Evolutionary conservation across 2,888 invertebrate genomes (phyloP).

Genomic region (Caenorhabditis uteleia): DNA sequence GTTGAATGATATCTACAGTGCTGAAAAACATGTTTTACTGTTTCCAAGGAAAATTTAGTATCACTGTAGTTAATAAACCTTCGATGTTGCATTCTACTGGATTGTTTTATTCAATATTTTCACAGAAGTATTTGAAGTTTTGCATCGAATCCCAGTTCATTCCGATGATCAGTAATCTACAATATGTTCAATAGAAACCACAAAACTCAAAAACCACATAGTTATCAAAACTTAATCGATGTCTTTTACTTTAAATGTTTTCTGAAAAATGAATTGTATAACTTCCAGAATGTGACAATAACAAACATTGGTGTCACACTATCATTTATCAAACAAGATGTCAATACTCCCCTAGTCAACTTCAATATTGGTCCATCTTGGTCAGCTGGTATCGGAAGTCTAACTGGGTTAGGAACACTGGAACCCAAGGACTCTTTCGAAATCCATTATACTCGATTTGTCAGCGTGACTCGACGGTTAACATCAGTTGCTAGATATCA

Average conservation of each 20-base stretch:
- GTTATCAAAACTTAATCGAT: neutral
- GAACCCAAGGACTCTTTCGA: conserved; percentile 16
- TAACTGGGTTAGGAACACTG: conserved; percentile 25
- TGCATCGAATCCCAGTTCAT: no score
- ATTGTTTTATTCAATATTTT: no score
- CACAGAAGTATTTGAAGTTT: no score
- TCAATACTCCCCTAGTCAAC: conserved; percentile 9
- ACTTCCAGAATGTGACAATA: conserved; percentile 19
- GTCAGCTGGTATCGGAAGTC: conserved; percentile 24
- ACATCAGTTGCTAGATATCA: conserved; percentile 33
- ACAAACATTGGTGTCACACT: conserved; percentile 23
- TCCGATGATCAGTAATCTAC: no score
- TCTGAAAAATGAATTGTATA: conserved; percentile 2
- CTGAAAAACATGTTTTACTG: no score
- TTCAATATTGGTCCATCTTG: conserved; percentile 29
- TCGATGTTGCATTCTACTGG: no score
- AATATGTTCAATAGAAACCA: no score
- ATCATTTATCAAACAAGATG: conserved; percentile 11
- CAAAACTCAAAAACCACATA: no score
- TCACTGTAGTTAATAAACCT: no score
- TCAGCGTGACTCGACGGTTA: conserved; percentile 9
- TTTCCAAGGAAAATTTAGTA: no score
- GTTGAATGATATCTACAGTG: no score
- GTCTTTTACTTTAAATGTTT: no score
- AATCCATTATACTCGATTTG: conserved; percentile 29